These are phyloP conservation scores for Pleuronectes platessa DNA, from an alignment of 2,113 vertebrate genomes.

Conservation along the genomic window DNA sequence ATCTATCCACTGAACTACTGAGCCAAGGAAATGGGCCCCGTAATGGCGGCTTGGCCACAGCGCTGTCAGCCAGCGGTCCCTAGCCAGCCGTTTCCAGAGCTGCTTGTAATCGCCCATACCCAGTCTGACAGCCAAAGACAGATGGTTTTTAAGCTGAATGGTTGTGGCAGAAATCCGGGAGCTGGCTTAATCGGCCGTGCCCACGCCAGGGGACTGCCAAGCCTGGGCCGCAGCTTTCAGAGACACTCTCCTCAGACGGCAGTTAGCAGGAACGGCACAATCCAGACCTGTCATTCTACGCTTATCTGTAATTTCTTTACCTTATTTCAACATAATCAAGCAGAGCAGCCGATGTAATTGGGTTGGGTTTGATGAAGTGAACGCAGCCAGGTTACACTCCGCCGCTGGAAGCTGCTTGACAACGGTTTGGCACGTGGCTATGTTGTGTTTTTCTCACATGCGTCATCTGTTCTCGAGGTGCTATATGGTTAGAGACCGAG, in stretches of 20 bases:
- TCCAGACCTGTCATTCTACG: conserved; percentile 61
- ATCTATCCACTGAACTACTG: conserved; percentile 74
- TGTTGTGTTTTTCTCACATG: conserved; percentile 30
- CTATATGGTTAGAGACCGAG: conserved; percentile 5
- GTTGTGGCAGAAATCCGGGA: conserved; percentile 76
- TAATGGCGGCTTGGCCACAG: conserved; percentile 79
- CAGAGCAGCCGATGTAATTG: conserved; percentile 47
- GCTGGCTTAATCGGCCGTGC: conserved; percentile 72
- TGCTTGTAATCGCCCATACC: conserved; percentile 80
- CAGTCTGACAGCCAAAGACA: conserved; percentile 81
- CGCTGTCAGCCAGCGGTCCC: conserved; percentile 76
- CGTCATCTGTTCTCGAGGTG: neutral
- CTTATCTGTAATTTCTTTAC: conserved; percentile 62
- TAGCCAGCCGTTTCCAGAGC: conserved; percentile 78
- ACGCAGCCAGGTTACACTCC: conserved; percentile 41
- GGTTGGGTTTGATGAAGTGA: conserved; percentile 42
- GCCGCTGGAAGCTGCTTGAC: conserved; percentile 37
- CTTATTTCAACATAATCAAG: conserved; percentile 63
- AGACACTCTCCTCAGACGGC: conserved; percentile 59
- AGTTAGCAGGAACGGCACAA: conserved; percentile 50
- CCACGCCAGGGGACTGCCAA: conserved; percentile 74
- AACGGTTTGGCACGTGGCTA: conserved; percentile 37
- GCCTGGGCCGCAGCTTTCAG: conserved; percentile 65
- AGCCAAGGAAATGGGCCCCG: conserved; percentile 78
- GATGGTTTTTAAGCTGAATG: conserved; percentile 83